Percentiles rank a stretch among this genome's conserved stretches.
These are phyloP conservation scores for Caenorhabditis afra DNA, from an alignment of 2,888 invertebrate species.

Conservation along the genomic window DNA sequence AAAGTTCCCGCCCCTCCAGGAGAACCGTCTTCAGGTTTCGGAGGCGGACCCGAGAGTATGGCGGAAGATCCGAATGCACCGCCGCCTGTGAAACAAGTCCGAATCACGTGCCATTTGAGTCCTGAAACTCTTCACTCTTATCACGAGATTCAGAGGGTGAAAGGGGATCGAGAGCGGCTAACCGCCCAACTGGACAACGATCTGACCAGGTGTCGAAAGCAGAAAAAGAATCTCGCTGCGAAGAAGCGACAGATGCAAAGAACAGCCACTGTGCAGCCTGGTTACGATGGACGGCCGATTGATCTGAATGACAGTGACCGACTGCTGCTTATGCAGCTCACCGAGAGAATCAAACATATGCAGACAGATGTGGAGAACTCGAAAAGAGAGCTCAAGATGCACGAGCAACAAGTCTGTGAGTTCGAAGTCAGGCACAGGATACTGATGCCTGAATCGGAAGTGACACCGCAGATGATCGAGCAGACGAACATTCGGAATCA, in stretches of 20 bases:
- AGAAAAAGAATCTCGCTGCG: constrained; percentile 78
- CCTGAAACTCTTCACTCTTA: constrained; percentile 27
- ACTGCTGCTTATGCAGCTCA: constrained; percentile 45
- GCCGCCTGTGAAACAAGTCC: constrained; percentile 20
- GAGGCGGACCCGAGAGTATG: not conserved
- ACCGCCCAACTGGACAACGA: constrained; percentile 20
- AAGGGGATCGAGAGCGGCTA: constrained; percentile 39
- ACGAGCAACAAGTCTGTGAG: constrained; percentile 37
- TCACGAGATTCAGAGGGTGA: constrained; percentile 27
- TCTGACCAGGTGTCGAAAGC: constrained; percentile 66
- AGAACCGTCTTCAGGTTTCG: constrained; percentile 4
- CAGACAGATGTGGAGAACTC: constrained; percentile 64
- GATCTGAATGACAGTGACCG: constrained; percentile 64
- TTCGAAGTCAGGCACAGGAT: constrained; percentile 55
- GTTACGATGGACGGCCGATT: constrained; percentile 43
- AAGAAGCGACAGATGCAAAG: constrained; percentile 72
- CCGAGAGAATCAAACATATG: constrained; percentile 46
- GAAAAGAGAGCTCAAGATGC: constrained; percentile 63
- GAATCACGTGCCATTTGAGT: constrained; percentile 33
- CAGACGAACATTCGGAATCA: constrained; percentile 15
- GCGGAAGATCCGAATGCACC: constrained; percentile 6
- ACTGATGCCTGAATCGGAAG: constrained; percentile 39
- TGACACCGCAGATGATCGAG: constrained; percentile 36
- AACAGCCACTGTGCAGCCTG: constrained; percentile 48
- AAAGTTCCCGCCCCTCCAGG: constrained; percentile 39